These are phyloP conservation scores for Lophotis ruficrista DNA, from an alignment of 2,113 vertebrate species.

Conservation along the genomic window DNA sequence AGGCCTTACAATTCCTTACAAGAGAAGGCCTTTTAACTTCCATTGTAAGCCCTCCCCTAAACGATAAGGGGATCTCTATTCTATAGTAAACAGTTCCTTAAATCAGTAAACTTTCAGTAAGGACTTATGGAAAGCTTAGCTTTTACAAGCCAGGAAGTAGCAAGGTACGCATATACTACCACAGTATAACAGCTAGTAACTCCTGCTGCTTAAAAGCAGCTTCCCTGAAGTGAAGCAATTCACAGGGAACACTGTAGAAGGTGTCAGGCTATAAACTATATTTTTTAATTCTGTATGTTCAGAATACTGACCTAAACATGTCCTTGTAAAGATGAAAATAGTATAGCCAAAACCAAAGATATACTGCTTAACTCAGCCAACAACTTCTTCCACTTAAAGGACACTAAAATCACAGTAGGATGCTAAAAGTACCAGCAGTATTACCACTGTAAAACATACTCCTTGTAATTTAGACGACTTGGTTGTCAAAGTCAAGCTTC, in stretches of 20 bases:
- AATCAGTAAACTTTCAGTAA: not conserved
- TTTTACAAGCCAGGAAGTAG: not conserved
- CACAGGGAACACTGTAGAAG: not conserved
- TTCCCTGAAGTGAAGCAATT: not conserved
- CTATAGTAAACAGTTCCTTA: not conserved
- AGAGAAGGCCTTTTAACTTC: not conserved
- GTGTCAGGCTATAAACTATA: not conserved
- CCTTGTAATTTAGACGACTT: not conserved
- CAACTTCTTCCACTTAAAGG: not conserved
- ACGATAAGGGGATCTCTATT: rapidly evolving
- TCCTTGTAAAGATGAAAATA: not conserved
- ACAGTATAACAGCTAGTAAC: rapidly evolving
- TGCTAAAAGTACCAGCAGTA: not conserved
- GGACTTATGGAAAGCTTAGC: not conserved
- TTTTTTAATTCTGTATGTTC: not conserved
- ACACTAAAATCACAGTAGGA: not conserved
- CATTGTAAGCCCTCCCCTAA: not conserved
- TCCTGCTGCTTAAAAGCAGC: not conserved
- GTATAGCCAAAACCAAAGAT: not conserved
- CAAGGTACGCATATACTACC: not conserved
- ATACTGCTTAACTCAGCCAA: not conserved
- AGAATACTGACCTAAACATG: not conserved
- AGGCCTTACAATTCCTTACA: not conserved
- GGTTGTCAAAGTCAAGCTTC: not conserved
- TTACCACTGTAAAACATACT: not conserved